phyloP scores from a whole-genome alignment of 2,888 invertebrate genomes.

The Melinaea marsaeus region DNA sequence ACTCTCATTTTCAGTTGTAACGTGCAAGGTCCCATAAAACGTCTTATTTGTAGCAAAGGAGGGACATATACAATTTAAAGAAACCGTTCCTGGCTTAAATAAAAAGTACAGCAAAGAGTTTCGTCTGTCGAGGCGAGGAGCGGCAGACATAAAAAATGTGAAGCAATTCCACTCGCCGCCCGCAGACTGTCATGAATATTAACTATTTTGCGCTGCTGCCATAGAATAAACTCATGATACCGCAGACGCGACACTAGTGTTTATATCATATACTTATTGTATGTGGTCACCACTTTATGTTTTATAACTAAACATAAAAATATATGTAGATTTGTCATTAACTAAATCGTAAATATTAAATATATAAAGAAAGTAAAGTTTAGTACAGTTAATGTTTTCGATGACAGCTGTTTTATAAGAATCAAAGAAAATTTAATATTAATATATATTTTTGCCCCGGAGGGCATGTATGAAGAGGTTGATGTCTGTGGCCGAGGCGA shows the following conservation, averaged over 20 bases:
- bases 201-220: conserved; percentile 59
- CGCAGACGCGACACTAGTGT: conserved; percentile 15
- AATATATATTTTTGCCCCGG: too few relatives aligned
- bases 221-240: conserved; percentile 39
- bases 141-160: conserved; percentile 68
- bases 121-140: conserved; percentile 42
- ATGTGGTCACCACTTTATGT: too few relatives aligned
- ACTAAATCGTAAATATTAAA: too few relatives aligned
- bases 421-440: too few relatives aligned
- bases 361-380: too few relatives aligned
- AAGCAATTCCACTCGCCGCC: conserved; percentile 68
- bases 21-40: conserved; percentile 13
- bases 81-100: conserved; percentile 56
- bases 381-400: too few relatives aligned
- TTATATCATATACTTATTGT: background rate
- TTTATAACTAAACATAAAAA: background rate
- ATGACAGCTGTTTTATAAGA: too few relatives aligned
- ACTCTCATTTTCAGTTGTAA: background rate
- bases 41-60: conserved; percentile 20
- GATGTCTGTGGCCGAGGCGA: too few relatives aligned
- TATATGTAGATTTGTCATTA: too few relatives aligned
- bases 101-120: conserved; percentile 50
- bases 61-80: conserved; percentile 26
- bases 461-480: too few relatives aligned
- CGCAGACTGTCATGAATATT: conserved; percentile 73